Evolutionary conservation across 2,888 invertebrate species (phyloP).

Genomic region (Ormyrus pomaceus): DNA sequence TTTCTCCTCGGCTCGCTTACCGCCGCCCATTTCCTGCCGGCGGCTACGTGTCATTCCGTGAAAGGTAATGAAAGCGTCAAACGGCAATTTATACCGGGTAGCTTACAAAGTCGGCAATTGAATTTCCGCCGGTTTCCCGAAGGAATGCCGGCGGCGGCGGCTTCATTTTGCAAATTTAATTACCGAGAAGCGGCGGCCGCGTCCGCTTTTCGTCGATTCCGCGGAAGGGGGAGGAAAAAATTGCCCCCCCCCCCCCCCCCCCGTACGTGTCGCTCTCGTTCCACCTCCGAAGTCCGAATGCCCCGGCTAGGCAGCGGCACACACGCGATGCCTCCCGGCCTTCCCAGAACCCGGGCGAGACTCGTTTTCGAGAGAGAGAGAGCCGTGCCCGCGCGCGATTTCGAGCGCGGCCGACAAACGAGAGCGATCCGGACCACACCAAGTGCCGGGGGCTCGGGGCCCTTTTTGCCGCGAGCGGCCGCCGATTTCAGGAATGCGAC

Average conservation of each 20-base stretch:
- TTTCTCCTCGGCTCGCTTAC: too few species aligned
- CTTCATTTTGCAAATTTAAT: constrained; percentile 16
- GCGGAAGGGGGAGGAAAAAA: constrained; percentile 44
- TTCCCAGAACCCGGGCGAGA: constrained; percentile 59
- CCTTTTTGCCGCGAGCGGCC: constrained; percentile 52
- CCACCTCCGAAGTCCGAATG: constrained; percentile 58
- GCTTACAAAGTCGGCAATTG: constrained; percentile 36
- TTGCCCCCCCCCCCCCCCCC: constrained; percentile 55
- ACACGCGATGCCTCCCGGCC: constrained; percentile 59
- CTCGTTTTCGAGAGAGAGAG: constrained; percentile 30
- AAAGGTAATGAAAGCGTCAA: constrained; percentile 50
- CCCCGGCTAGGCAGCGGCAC: not conserved
- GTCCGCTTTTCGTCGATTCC: constrained; percentile 25
- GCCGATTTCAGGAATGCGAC: constrained; percentile 58
- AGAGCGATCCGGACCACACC: constrained; percentile 52
- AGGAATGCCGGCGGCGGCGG: too few species aligned
- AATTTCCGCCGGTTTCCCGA: constrained; percentile 19
- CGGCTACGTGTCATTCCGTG: constrained; percentile 38
- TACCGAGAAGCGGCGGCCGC: not conserved
- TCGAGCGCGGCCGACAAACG: constrained; percentile 61
- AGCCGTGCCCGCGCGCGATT: constrained; percentile 47
- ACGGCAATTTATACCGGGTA: constrained; percentile 34
- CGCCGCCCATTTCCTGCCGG: too few species aligned
- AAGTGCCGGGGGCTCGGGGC: constrained; percentile 42
- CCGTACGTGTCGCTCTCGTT: constrained; percentile 62